These are phyloP conservation scores for Sitta europaea DNA, from an alignment of 2,113 vertebrate genomes.

Conservation along the genomic window DNA sequence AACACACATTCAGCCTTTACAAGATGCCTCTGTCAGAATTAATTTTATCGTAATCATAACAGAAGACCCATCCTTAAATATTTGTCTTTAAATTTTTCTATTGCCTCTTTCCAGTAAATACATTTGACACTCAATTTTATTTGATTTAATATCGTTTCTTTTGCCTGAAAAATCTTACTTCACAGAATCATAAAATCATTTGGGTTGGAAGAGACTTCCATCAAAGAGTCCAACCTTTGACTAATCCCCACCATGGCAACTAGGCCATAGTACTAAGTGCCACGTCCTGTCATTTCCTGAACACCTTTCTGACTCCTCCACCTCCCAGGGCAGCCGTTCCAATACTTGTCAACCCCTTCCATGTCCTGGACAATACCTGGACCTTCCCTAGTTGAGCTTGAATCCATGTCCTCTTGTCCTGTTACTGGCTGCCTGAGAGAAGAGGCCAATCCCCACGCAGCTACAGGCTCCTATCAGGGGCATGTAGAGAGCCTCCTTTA, in stretches of 20 bases:
- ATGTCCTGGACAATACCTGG: too few relatives aligned
- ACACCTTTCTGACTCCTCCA: not conserved
- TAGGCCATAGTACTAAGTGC: too few relatives aligned
- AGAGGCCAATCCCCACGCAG: not conserved
- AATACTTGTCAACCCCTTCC: not conserved
- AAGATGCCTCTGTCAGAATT: not conserved
- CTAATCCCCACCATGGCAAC: too few relatives aligned
- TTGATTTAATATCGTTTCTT: not conserved
- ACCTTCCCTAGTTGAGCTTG: not conserved
- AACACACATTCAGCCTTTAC: not conserved
- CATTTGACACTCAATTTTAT: not conserved
- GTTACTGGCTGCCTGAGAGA: not conserved
- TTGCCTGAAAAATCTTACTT: not conserved
- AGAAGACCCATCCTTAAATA: not conserved
- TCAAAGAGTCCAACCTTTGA: not conserved
- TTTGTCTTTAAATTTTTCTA: not conserved
- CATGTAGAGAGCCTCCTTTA: not conserved
- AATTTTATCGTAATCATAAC: not conserved
- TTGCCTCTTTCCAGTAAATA: not conserved
- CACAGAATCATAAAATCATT: not conserved
- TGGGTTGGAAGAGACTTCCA: not conserved
- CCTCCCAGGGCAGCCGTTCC: accelerated
- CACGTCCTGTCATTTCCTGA: accelerated
- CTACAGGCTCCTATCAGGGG: accelerated
- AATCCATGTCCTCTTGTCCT: not conserved